These are phyloP conservation scores for Bruchidius siliquastri DNA, from an alignment of 2,888 invertebrate species.

Conservation along the genomic window DNA sequence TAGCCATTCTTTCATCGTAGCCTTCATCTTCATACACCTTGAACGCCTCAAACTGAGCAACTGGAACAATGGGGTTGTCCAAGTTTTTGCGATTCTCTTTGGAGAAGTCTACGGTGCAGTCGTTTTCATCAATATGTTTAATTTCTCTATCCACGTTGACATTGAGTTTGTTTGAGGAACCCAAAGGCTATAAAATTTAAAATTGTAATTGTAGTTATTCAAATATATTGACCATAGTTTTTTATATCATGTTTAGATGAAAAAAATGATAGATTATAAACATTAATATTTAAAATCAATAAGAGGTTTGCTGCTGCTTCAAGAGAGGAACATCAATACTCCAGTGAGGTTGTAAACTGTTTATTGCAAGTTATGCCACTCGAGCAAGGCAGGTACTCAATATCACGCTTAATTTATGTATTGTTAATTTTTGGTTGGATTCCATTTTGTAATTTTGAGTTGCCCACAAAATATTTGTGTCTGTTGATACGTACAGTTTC, in stretches of 20 bases:
- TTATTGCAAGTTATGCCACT: too few species aligned
- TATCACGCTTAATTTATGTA: too few species aligned
- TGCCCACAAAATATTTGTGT: too few species aligned
- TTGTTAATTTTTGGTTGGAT: too few species aligned
- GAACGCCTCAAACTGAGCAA: slow-evolving; percentile 71
- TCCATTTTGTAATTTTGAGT: too few species aligned
- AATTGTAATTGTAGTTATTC: not conserved
- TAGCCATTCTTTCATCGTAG: slow-evolving; percentile 29
- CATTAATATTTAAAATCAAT: not conserved
- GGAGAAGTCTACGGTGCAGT: slow-evolving; percentile 7
- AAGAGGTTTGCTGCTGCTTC: too few species aligned
- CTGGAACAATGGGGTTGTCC: slow-evolving; percentile 50
- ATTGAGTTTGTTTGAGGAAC: slow-evolving; percentile 12
- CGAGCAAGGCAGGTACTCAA: too few species aligned
- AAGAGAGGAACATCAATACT: too few species aligned
- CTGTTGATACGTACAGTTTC: too few species aligned
- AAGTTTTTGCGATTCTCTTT: slow-evolving; percentile 29
- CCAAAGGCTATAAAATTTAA: slow-evolving; percentile 25
- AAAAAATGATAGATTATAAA: too few species aligned
- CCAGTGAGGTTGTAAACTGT: too few species aligned
- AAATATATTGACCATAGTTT: not conserved
- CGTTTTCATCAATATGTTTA: slow-evolving; percentile 8
- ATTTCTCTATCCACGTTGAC: slow-evolving; percentile 1
- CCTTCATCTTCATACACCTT: slow-evolving; percentile 67
- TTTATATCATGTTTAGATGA: not conserved